A percentile compares a stretch with the other conserved stretches of the same genome.
Conservation (phyloP, 2,113 vertebrate species). For the Paraplagusia blochii region DNA sequence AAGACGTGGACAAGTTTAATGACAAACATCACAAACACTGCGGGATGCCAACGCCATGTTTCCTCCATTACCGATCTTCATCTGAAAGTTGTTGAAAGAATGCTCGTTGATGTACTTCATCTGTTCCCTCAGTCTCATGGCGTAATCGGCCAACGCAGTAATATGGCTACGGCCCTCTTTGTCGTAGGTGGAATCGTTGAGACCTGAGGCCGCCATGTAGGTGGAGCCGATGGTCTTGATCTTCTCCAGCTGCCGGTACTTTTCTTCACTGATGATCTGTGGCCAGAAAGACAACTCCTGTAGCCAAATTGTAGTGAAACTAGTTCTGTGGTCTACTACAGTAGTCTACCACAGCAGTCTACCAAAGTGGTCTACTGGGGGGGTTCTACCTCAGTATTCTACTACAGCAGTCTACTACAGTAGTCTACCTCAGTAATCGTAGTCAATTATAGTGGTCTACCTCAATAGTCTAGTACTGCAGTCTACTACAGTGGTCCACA, state of each 20-base stretch:
- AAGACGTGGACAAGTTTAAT: background rate
- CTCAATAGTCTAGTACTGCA: too few species aligned
- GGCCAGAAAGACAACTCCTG: background rate
- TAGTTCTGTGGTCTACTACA: background rate
- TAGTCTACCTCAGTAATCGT: too few species aligned
- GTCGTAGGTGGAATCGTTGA: slow-evolving; percentile 92
- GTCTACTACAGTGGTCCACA: too few species aligned
- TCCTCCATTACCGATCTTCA: slow-evolving; percentile 85
- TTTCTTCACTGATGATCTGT: slow-evolving; percentile 91
- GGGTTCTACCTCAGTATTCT: too few species aligned
- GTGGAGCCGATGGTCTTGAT: slow-evolving; percentile 96
- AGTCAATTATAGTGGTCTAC: too few species aligned
- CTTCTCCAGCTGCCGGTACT: slow-evolving; percentile 91
- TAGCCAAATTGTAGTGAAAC: background rate
- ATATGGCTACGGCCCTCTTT: slow-evolving; percentile 86
- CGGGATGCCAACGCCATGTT: too few species aligned
- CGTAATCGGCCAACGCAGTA: slow-evolving; percentile 86
- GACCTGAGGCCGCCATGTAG: slow-evolving; percentile 93
- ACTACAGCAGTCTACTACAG: too few species aligned
- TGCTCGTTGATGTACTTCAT: slow-evolving; percentile 95
- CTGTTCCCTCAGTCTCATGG: slow-evolving; percentile 91
- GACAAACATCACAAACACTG: background rate
- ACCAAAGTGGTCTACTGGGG: too few species aligned
- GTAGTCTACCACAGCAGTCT: too few species aligned
- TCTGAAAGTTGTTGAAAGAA: slow-evolving; percentile 96